Evolutionary conservation across 2,113 vertebrate species (phyloP).

Genomic region (Cyrtonyx montezumae): DNA sequence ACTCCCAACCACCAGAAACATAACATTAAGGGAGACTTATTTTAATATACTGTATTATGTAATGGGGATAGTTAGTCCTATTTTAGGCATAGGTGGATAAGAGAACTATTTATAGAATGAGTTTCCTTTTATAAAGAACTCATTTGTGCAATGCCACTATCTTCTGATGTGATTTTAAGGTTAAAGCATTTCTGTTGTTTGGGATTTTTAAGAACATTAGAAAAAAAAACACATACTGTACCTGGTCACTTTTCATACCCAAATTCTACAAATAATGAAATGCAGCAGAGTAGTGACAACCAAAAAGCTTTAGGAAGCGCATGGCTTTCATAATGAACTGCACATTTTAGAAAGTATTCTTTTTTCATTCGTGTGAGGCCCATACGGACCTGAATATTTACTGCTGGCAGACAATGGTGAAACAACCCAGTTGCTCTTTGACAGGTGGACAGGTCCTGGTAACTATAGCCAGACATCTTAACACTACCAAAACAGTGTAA

Average conservation of each 20-base stretch:
- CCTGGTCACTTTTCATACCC: conserved; percentile 69
- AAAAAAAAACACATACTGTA: conserved; percentile 50
- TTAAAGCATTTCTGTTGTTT: background rate
- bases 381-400: conserved; percentile 73
- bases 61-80: conserved; percentile 75
- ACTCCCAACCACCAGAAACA: conserved; percentile 56
- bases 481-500: conserved; percentile 75
- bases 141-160: conserved; percentile 48
- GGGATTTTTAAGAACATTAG: conserved; percentile 27
- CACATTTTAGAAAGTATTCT: conserved; percentile 76
- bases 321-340: conserved; percentile 83
- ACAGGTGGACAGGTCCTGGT: conserved; percentile 85
- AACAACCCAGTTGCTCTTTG: conserved; percentile 81
- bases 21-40: conserved; percentile 75
- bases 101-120: conserved; percentile 75
- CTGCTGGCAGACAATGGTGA: conserved; percentile 80
- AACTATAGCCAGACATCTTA: conserved; percentile 81
- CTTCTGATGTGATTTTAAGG: conserved; percentile 59
- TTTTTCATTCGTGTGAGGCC: conserved; percentile 72
- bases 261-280: conserved; percentile 80
- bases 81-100: conserved; percentile 75
- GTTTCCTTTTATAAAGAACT: conserved; percentile 72
- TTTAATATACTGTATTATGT: conserved; percentile 67
- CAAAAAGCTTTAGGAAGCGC: conserved; percentile 75
- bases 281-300: conserved; percentile 76